These are phyloP conservation scores for Phyllotreta cruciferae DNA, from an alignment of 2,888 invertebrate genomes.

Conservation along the genomic window DNA sequence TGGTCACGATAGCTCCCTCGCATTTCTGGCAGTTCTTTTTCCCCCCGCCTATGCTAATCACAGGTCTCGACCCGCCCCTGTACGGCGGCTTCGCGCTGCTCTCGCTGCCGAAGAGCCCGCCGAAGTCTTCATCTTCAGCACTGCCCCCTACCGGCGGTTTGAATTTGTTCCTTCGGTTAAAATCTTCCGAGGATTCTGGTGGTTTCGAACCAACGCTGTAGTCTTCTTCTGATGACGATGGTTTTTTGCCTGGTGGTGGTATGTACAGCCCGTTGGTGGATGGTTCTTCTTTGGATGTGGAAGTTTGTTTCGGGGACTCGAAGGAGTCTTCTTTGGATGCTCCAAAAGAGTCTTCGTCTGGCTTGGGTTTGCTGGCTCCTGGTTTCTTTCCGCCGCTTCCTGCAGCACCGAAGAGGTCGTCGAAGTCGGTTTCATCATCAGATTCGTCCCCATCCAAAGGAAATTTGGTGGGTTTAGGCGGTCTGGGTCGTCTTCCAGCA, in stretches of 20 bases:
- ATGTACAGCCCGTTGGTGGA: conserved; percentile 11
- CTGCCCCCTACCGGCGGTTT: conserved; percentile 20
- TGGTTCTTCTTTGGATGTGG: conserved; percentile 8
- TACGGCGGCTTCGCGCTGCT: conserved; percentile 38
- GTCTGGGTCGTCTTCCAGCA: neutral
- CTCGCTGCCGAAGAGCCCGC: conserved; percentile 45
- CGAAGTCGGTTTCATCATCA: conserved; percentile 34
- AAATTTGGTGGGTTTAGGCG: conserved; percentile 12
- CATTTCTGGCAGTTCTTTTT: conserved; percentile 47
- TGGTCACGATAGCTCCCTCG: conserved; percentile 69
- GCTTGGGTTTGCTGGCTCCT: neutral
- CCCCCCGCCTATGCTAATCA: conserved; percentile 39
- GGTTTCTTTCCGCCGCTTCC: conserved; percentile 1
- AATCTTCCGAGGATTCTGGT: neutral
- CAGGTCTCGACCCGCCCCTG: conserved; percentile 28
- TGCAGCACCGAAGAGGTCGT: conserved; percentile 39
- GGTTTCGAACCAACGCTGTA: conserved; percentile 22
- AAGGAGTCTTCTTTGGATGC: neutral
- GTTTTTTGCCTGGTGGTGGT: conserved; percentile 3
- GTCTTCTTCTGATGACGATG: conserved; percentile 23
- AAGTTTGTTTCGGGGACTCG: neutral
- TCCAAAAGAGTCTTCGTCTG: conserved; percentile 3
- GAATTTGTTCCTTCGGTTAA: conserved; percentile 3
- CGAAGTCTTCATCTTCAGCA: conserved; percentile 37
- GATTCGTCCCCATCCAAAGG: conserved; percentile 20